phyloP scores from a whole-genome alignment of 1,140 invertebrate genomes.

The Macrobrachium rosenbergii region DNA sequence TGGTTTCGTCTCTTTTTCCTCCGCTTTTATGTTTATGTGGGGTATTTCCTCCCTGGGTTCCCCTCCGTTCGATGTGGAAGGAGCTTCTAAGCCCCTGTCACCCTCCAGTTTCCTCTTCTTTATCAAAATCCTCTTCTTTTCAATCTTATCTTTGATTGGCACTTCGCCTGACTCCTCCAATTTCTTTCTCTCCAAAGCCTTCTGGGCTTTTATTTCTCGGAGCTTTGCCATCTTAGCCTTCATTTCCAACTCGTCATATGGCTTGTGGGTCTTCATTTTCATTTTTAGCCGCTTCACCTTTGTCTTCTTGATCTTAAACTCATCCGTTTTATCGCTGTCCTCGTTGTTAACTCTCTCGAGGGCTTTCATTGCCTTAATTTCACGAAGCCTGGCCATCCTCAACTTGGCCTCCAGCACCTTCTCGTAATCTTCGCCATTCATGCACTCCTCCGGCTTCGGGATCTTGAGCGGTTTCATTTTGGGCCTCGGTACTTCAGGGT shows the following conservation, averaged over 20 bases:
- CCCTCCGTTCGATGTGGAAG: background rate
- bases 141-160: background rate
- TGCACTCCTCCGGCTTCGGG: no score
- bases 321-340: background rate
- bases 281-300: no score
- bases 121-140: no score
- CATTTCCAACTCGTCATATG: no score
- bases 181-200: background rate
- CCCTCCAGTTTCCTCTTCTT: no score
- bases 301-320: background rate
- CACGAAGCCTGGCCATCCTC: background rate
- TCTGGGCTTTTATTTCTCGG: no score
- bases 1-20: slow-evolving; percentile 9
- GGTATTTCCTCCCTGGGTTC: background rate
- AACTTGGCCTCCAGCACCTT: background rate
- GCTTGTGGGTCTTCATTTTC: no score
- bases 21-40: background rate
- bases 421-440: no score
- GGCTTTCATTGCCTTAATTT: background rate
- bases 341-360: background rate
- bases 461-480: no score
- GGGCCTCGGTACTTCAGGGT: no score
- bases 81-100: no score
- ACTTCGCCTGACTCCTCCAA: background rate
- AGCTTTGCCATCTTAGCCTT: no score